A percentile compares a stretch with the other conserved stretches of the same genome.
phyloP scores from a whole-genome alignment of 2,888 invertebrate species.

The Andrena bucephala region DNA sequence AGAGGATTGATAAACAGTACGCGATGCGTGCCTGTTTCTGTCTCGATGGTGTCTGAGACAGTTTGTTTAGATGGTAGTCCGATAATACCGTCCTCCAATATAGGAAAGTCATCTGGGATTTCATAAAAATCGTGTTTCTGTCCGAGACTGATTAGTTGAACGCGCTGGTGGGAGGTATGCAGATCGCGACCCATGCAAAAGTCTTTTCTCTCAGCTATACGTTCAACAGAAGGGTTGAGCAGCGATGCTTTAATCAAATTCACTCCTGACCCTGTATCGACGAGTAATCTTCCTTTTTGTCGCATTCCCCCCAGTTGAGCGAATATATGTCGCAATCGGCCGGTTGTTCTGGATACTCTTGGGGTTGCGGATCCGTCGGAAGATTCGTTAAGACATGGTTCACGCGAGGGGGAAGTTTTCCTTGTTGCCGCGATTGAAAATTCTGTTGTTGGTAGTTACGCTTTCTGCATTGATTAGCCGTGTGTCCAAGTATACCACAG shows the following conservation, averaged over 20 bases:
- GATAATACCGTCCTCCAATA: slow-evolving; percentile 1
- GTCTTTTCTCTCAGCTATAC: background rate
- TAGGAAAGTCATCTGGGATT: too few species aligned
- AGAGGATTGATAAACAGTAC: too few species aligned
- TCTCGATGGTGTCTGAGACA: too few species aligned
- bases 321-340: too few species aligned
- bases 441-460: background rate
- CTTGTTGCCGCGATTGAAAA: background rate
- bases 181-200: background rate
- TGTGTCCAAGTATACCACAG: background rate
- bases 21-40: too few species aligned
- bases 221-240: background rate
- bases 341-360: too few species aligned
- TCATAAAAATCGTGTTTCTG: background rate
- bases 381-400: background rate
- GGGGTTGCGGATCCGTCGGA: too few species aligned
- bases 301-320: too few species aligned
- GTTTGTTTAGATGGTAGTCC: background rate
- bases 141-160: background rate
- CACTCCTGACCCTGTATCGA: too few species aligned
- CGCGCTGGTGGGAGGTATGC: background rate
- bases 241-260: too few species aligned
- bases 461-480: background rate
- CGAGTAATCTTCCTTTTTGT: too few species aligned
- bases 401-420: background rate